Percentiles rank a stretch among this genome's conserved stretches.
phyloP scores from a whole-genome alignment of 2,888 invertebrate genomes.

The Barypeithes pellucidus region DNA sequence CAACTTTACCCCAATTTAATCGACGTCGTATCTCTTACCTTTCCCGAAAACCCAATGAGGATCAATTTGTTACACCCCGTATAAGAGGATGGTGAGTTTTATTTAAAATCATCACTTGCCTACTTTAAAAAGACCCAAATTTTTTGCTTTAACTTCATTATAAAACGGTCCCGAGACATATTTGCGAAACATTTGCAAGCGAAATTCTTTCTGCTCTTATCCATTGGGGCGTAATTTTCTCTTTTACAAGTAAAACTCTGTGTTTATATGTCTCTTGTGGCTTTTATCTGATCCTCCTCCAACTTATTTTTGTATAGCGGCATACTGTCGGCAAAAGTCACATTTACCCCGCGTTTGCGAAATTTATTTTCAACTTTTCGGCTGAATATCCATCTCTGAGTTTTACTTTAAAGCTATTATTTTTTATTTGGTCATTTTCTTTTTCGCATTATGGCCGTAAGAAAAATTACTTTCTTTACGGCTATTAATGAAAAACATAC shows the following conservation, averaged over 20 bases:
- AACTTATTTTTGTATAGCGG: constrained; percentile 19
- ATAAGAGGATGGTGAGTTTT: not conserved
- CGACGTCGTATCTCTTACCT: too few relatives aligned
- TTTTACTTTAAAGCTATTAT: constrained; percentile 10
- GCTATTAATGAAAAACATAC: too few relatives aligned
- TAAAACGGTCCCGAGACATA: constrained; percentile 13
- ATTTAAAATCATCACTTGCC: not conserved
- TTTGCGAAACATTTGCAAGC: constrained; percentile 15
- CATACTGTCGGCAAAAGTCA: constrained; percentile 14
- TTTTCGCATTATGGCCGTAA: not conserved
- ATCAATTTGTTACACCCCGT: too few relatives aligned
- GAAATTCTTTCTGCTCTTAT: constrained; percentile 22
- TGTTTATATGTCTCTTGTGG: constrained; percentile 26
- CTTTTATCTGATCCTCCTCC: constrained; percentile 23
- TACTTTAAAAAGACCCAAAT: constrained; percentile 7
- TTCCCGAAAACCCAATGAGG: too few relatives aligned
- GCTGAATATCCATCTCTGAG: not conserved
- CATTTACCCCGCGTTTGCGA: constrained; percentile 12
- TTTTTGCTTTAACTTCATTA: constrained; percentile 1
- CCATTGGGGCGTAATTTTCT: constrained; percentile 17
- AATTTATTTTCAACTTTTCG: constrained; percentile 17
- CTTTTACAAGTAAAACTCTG: constrained; percentile 6
- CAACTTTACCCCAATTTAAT: too few relatives aligned
- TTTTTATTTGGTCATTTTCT: not conserved
- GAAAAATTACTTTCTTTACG: too few relatives aligned